Percentiles rank a stretch among this genome's conserved stretches.
Conservation (phyloP, 2,888 invertebrate species). For the Campoplex nolae region DNA sequence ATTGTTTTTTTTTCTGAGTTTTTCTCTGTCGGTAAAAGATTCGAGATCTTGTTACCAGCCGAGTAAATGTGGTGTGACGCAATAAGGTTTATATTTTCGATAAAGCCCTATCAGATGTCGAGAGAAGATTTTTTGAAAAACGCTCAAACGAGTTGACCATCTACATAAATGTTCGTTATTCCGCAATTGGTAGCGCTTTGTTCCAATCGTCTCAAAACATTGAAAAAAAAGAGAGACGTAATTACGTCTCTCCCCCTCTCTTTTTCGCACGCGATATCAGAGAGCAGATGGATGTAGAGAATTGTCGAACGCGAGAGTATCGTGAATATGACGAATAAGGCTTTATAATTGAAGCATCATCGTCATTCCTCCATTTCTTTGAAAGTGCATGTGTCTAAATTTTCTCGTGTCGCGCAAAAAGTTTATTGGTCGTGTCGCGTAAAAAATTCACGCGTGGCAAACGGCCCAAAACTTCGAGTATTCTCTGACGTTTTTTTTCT, state of each 20-base stretch:
- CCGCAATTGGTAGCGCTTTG: slow-evolving; percentile 49
- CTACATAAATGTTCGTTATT: slow-evolving; percentile 1
- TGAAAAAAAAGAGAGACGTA: slow-evolving; percentile 43
- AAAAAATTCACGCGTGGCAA: slow-evolving; percentile 28
- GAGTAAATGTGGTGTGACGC: not conserved
- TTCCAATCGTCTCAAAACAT: slow-evolving; percentile 44
- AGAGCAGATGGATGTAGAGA: slow-evolving; percentile 60
- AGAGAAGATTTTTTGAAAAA: not conserved
- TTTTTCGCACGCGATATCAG: slow-evolving; percentile 26
- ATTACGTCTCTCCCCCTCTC: slow-evolving; percentile 48
- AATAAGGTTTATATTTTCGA: not conserved
- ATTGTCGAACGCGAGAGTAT: slow-evolving; percentile 30
- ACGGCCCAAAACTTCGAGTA: slow-evolving; percentile 11
- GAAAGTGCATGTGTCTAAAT: slow-evolving; percentile 45
- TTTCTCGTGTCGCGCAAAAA: slow-evolving; percentile 13
- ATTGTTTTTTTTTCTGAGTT: not conserved
- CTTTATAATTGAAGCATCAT: slow-evolving; percentile 41
- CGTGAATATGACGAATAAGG: slow-evolving; percentile 33
- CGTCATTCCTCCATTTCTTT: slow-evolving; percentile 29
- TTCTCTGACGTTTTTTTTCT: not conserved
- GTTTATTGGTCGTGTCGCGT: slow-evolving; percentile 35
- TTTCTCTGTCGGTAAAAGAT: not conserved
- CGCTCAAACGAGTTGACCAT: not conserved
- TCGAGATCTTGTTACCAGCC: not conserved
- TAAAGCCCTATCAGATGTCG: not conserved